phyloP scores from a whole-genome alignment of 1,140 invertebrate species.

The Leptinotarsa defecta region DNA sequence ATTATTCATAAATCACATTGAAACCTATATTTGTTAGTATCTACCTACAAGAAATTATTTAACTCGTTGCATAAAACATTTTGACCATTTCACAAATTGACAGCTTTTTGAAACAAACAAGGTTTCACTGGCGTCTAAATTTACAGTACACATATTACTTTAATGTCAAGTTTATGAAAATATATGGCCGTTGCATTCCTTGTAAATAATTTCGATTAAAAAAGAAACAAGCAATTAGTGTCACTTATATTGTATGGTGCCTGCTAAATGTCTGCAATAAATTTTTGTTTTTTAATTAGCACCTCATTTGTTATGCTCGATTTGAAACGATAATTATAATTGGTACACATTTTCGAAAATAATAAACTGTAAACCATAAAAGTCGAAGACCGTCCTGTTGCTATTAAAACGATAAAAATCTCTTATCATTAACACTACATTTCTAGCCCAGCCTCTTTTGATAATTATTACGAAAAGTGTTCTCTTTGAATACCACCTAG shows the following conservation, averaged over 20 bases:
- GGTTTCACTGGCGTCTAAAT: constrained; percentile 1
- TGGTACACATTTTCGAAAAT: constrained; percentile 23
- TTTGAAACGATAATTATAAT: constrained; percentile 22
- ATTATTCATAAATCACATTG: no score
- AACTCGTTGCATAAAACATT: constrained; percentile 11
- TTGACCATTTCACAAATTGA: not conserved
- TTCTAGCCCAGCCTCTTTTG: not conserved
- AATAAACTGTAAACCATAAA: constrained; percentile 9
- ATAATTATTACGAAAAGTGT: constrained; percentile 1
- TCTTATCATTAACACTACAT: not conserved
- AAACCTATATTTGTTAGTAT: not conserved
- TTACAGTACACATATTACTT: constrained; percentile 2
- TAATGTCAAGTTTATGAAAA: constrained; percentile 24
- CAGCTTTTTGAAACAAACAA: constrained; percentile 8
- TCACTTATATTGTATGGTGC: constrained; percentile 20
- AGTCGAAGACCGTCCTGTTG: not conserved
- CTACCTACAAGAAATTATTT: not conserved
- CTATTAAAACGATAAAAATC: not conserved
- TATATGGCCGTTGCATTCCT: constrained; percentile 18
- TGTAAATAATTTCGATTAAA: constrained; percentile 29
- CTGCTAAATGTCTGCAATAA: constrained; percentile 24
- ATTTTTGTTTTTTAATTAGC: constrained; percentile 21
- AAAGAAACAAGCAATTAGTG: constrained; percentile 23
- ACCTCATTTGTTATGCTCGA: constrained; percentile 26
- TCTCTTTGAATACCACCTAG: constrained; percentile 4